Evolutionary conservation across 2,888 invertebrate genomes (phyloP).

Genomic region (Phyllotreta striolata): DNA sequence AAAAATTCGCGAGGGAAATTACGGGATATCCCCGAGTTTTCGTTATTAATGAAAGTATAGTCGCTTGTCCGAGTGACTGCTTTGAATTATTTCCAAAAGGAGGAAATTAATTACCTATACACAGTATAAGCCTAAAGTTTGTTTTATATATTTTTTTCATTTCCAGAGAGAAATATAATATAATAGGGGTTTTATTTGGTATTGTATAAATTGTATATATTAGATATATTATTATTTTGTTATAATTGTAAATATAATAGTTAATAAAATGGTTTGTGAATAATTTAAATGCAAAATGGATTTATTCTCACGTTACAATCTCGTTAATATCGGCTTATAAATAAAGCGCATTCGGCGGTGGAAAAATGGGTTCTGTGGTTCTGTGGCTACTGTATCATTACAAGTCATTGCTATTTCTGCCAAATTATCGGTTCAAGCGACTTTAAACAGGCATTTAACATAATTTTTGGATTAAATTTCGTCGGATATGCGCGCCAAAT

Average conservation of each 20-base stretch:
- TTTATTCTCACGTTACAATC: neutral
- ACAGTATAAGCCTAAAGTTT: too few species aligned
- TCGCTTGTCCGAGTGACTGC: neutral
- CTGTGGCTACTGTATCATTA: conserved; percentile 55
- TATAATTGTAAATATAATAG: too few species aligned
- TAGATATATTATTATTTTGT: too few species aligned
- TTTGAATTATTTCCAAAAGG: conserved; percentile 28
- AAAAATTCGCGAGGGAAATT: too few species aligned
- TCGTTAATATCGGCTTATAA: conserved; percentile 25
- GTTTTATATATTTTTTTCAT: too few species aligned
- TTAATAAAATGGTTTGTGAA: too few species aligned
- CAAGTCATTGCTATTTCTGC: conserved; percentile 52
- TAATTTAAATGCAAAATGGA: too few species aligned
- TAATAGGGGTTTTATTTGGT: neutral
- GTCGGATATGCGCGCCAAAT: conserved; percentile 30
- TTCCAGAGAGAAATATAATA: too few species aligned
- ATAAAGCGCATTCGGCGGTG: conserved; percentile 36
- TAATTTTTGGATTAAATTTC: conserved; percentile 47
- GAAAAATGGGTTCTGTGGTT: conserved; percentile 8
- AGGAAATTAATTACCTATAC: conserved; percentile 21
- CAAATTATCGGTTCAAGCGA: conserved; percentile 53
- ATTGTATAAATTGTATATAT: too few species aligned
- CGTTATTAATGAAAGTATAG: conserved; percentile 28
- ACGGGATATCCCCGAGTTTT: too few species aligned
- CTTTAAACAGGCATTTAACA: conserved; percentile 53